A percentile compares a stretch with the other conserved stretches of the same genome.
Evolutionary conservation across 1,140 invertebrate species (phyloP).

Genomic region (Drosophila lini): DNA sequence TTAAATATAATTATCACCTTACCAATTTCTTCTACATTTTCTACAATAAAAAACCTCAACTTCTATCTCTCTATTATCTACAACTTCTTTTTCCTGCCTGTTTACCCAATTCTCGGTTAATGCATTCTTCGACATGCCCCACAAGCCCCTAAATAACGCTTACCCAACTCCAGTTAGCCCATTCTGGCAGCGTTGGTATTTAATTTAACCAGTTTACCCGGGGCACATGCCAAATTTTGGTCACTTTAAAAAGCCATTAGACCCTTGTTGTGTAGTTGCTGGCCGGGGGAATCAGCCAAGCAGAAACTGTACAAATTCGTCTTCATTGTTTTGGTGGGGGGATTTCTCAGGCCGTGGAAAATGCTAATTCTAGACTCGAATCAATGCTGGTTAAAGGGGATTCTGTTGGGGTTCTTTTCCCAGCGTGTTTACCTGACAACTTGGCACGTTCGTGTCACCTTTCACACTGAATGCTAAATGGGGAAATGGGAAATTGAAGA

Average conservation of each 20-base stretch:
- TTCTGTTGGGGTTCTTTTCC: slow-evolving; percentile 27
- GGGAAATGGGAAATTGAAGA: slow-evolving; percentile 25
- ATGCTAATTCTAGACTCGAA: slow-evolving; percentile 67
- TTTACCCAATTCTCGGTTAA: slow-evolving; percentile 18
- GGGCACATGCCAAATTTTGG: slow-evolving; percentile 74
- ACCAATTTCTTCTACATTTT: not conserved
- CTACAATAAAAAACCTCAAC: not conserved
- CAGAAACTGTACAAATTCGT: slow-evolving; percentile 62
- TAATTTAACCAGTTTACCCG: slow-evolving; percentile 31
- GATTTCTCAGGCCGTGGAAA: slow-evolving; percentile 34
- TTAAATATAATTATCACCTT: slow-evolving; percentile 15
- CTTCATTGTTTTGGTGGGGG: slow-evolving; percentile 43
- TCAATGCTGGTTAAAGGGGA: slow-evolving; percentile 30
- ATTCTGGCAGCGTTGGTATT: slow-evolving; percentile 33
- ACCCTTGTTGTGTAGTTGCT: slow-evolving; percentile 37
- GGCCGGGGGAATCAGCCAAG: slow-evolving; percentile 47
- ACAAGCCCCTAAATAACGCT: not conserved
- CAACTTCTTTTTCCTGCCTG: slow-evolving; percentile 4
- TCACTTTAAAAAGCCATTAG: slow-evolving; percentile 73
- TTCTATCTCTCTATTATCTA: not conserved
- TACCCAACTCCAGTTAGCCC: slow-evolving; percentile 14
- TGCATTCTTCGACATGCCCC: slow-evolving; percentile 27
- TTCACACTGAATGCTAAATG: slow-evolving; percentile 22
- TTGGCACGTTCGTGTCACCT: slow-evolving; percentile 53
- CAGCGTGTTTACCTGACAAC: slow-evolving; percentile 51